These are phyloP conservation scores for Plusia festucae DNA, from an alignment of 2,888 invertebrate species.

Conservation along the genomic window DNA sequence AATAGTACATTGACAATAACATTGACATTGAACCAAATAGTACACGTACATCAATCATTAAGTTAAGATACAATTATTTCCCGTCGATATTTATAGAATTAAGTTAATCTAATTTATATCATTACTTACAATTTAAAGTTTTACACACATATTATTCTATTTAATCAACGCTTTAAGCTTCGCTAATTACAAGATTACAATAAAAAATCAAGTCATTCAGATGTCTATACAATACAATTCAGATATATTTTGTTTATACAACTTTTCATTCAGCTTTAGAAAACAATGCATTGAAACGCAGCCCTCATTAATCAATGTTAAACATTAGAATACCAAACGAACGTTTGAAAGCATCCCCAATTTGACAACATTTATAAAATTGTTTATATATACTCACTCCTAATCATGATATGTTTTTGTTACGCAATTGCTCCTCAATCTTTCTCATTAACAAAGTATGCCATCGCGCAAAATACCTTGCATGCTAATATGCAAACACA, in stretches of 20 bases:
- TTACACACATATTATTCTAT: slow-evolving; percentile 54
- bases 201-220: slow-evolving; percentile 42
- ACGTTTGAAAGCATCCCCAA: slow-evolving; percentile 39
- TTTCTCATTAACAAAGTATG: slow-evolving; percentile 48
- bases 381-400: slow-evolving; percentile 79
- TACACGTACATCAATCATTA: slow-evolving; percentile 8
- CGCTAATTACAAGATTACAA: slow-evolving; percentile 48
- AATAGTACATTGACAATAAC: not conserved
- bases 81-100: slow-evolving; percentile 33
- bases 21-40: slow-evolving; percentile 13
- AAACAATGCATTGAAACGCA: slow-evolving; percentile 33
- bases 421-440: slow-evolving; percentile 71
- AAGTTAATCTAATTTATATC: slow-evolving; percentile 30
- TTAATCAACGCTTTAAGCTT: slow-evolving; percentile 62
- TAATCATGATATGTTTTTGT: slow-evolving; percentile 87
- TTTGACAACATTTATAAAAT: slow-evolving; percentile 78
- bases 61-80: slow-evolving; percentile 10
- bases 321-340: slow-evolving; percentile 44
- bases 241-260: slow-evolving; percentile 18
- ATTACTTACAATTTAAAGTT: slow-evolving; percentile 33
- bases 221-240: slow-evolving; percentile 34
- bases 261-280: slow-evolving; percentile 28
- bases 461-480: slow-evolving; percentile 45
- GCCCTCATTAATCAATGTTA: slow-evolving; percentile 28
- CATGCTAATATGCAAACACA: slow-evolving; percentile 25